These are phyloP conservation scores for Allolobophora icterica DNA, from an alignment of 2,888 invertebrate genomes.

Conservation along the genomic window DNA sequence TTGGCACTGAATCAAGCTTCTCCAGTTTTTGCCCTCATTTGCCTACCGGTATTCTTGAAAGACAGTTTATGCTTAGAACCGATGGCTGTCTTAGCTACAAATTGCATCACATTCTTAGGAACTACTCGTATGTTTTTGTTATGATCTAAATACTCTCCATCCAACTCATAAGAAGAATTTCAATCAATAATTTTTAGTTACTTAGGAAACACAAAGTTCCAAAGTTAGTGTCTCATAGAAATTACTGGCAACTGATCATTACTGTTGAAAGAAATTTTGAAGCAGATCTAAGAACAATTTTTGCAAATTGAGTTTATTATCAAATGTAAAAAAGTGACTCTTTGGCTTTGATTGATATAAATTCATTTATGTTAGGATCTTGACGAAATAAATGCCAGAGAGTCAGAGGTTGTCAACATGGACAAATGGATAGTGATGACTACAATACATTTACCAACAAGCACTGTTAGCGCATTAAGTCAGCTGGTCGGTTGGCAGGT, in stretches of 20 bases:
- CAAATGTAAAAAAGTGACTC: background rate
- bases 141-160: background rate
- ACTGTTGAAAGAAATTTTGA: background rate
- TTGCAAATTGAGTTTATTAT: background rate
- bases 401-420: conserved; percentile 18
- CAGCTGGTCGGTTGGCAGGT: conserved; percentile 47
- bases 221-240: background rate
- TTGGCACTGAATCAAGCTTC: no score
- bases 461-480: conserved; percentile 42
- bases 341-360: background rate
- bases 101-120: no score
- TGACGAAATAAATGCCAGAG: conserved; percentile 14
- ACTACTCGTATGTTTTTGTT: background rate
- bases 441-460: conserved; percentile 46
- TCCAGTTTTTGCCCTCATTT: no score
- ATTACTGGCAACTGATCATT: background rate
- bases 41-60: no score
- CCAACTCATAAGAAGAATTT: no score
- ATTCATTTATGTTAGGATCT: conserved; percentile 13
- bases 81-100: background rate
- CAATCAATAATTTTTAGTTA: background rate
- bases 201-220: background rate
- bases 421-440: conserved; percentile 50
- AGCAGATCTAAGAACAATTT: background rate
- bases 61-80: no score